Evolutionary conservation across 2,113 vertebrate genomes (phyloP).

Genomic region (Acinonyx jubatus): DNA sequence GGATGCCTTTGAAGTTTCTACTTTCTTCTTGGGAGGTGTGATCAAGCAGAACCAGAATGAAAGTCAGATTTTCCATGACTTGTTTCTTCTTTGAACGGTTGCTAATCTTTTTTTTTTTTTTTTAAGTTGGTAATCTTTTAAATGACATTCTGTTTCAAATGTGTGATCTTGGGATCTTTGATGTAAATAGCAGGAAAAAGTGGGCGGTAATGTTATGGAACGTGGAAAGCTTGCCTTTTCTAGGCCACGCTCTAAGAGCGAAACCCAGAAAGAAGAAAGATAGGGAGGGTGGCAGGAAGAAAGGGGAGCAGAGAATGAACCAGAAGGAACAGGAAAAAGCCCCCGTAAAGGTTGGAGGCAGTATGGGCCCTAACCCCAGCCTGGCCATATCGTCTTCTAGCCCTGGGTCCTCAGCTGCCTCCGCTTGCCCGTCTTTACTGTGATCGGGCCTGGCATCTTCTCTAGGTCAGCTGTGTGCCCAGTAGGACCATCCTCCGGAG

Average conservation of each 20-base stretch:
- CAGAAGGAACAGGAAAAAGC: neutral
- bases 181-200: constrained; percentile 76
- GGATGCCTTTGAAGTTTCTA: constrained; percentile 66
- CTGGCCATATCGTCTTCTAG: neutral
- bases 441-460: neutral
- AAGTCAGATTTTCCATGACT: constrained; percentile 81
- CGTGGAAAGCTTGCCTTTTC: constrained; percentile 69
- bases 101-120: constrained; percentile 53
- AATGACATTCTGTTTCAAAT: constrained; percentile 73
- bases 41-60: constrained; percentile 60
- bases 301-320: neutral
- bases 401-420: neutral
- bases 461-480: neutral
- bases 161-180: constrained; percentile 68
- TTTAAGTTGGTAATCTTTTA: constrained; percentile 62
- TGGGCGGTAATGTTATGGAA: constrained; percentile 68
- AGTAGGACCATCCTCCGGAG: neutral
- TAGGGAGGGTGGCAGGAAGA: neutral
- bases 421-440: neutral
- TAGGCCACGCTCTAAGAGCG: constrained; percentile 52
- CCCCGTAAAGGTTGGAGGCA: neutral
- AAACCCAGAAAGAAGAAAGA: constrained; percentile 53
- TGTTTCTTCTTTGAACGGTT: constrained; percentile 71
- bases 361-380: neutral
- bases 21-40: constrained; percentile 74